A percentile compares a stretch with the other conserved stretches of the same genome.
Evolutionary conservation across 2,797 vertebrate genomes (phyloP).

Genomic region (Pantherophis alleghaniensis): DNA sequence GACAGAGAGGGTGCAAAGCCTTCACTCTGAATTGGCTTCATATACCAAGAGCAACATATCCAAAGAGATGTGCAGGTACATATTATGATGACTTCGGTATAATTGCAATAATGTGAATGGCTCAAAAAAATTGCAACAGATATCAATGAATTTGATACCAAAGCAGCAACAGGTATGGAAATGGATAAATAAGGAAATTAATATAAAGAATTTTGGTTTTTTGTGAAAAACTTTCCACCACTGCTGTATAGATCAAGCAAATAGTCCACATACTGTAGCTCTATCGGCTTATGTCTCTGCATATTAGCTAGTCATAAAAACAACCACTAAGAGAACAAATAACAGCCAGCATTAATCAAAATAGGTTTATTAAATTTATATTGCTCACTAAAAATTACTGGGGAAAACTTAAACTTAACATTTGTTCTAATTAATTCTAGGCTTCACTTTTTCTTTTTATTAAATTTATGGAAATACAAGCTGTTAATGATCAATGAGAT

Average conservation of each 20-base stretch:
- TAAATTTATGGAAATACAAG: not conserved
- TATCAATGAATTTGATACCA: no score
- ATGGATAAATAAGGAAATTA: not conserved
- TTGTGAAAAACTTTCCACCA: not conserved
- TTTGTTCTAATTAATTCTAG: not conserved
- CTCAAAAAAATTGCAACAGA: not conserved
- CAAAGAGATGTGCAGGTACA: not conserved
- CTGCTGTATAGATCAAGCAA: not conserved
- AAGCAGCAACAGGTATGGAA: not conserved
- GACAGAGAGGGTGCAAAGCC: not conserved
- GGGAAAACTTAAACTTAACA: not conserved
- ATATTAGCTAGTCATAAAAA: not conserved
- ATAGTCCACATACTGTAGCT: not conserved
- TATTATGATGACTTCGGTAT: not conserved
- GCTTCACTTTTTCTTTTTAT: not conserved
- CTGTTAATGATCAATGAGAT: not conserved
- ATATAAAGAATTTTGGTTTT: not conserved
- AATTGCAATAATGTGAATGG: not conserved
- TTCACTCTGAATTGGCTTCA: not conserved
- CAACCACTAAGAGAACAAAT: not conserved
- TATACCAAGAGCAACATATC: not conserved
- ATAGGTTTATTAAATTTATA: not conserved
- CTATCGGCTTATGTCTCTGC: not conserved
- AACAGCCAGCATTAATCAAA: not conserved
- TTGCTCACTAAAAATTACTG: not conserved